Conservation (phyloP, 2,113 vertebrate genomes). For the Crotalus helleri region DNA sequence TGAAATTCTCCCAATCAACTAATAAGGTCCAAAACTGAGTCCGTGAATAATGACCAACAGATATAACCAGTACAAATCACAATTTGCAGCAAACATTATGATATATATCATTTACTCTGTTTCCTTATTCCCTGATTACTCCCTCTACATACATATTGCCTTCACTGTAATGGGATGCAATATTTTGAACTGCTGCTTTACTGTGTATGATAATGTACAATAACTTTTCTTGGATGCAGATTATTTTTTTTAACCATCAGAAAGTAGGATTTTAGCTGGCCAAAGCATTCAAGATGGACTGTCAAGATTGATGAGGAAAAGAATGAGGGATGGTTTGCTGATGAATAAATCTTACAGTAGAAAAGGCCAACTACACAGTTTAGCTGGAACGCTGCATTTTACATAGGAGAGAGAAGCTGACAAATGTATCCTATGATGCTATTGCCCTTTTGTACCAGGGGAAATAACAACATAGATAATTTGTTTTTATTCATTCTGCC, state of each 20-base stretch:
- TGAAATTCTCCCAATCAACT: not conserved
- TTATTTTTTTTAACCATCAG: not conserved
- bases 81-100: not conserved
- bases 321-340: not conserved
- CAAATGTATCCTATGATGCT: not conserved
- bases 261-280: slow-evolving; percentile 9
- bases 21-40: not conserved
- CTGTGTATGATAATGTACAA: not conserved
- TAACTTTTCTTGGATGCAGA: not conserved
- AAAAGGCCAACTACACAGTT: not conserved
- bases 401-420: not conserved
- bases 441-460: not conserved
- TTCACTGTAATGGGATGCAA: not conserved
- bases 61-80: not conserved
- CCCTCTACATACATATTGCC: not conserved
- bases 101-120: not conserved
- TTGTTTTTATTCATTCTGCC: not conserved
- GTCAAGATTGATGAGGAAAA: not conserved
- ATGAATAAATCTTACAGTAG: not conserved
- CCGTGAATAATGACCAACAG: not conserved
- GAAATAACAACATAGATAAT: not conserved
- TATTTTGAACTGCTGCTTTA: not conserved
- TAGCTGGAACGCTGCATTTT: not conserved
- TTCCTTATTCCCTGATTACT: not conserved
- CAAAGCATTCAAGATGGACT: not conserved